These are phyloP conservation scores for Chrysolina haemoptera DNA, from an alignment of 2,888 invertebrate species.

Conservation along the genomic window DNA sequence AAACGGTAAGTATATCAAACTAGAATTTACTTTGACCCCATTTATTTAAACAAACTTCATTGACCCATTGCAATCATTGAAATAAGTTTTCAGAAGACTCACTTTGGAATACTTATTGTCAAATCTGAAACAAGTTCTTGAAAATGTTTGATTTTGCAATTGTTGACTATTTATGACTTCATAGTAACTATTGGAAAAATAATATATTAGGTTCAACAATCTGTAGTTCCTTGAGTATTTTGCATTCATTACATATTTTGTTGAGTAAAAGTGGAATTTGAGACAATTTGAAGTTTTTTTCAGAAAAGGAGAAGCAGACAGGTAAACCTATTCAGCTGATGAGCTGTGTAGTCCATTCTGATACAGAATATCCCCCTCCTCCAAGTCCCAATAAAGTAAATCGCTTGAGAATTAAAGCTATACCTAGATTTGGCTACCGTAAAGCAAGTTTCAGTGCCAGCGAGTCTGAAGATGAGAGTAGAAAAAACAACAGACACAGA, in stretches of 20 bases:
- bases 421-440: conserved; percentile 78
- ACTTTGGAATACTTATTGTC: no score
- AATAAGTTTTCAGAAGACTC: no score
- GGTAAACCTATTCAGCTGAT: conserved; percentile 25
- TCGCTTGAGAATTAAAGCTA: conserved; percentile 78
- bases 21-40: no score
- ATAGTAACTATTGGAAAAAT: no score
- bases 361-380: conserved; percentile 68
- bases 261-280: neutral
- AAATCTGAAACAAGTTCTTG: no score
- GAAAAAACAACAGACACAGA: conserved; percentile 64
- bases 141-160: no score
- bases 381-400: conserved; percentile 75
- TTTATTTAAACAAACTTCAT: no score
- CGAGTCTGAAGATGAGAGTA: conserved; percentile 79
- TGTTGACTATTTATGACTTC: no score
- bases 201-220: no score
- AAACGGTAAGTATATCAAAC: neutral
- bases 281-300: neutral
- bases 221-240: no score
- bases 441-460: conserved; percentile 75
- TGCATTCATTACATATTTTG: neutral
- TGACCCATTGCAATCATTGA: no score
- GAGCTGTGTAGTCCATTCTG: conserved; percentile 35
- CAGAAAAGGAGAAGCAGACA: neutral